Percentiles rank a stretch among this genome's conserved stretches.
These are phyloP conservation scores for Mohoua ochrocephala DNA, from an alignment of 2,113 vertebrate species.

Conservation along the genomic window DNA sequence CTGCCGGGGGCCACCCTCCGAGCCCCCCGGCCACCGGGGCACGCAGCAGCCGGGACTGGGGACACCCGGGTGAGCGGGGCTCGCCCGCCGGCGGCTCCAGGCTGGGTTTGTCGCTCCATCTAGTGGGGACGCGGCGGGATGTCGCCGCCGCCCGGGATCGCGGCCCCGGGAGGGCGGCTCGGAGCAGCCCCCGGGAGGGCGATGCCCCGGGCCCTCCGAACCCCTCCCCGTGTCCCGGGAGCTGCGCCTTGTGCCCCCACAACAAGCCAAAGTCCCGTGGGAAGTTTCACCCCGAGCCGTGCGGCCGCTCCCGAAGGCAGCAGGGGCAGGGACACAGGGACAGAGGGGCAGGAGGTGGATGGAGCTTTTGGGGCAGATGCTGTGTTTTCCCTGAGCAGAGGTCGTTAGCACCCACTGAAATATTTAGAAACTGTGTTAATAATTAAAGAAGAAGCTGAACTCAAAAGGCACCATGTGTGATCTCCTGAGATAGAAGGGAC, in stretches of 20 bases:
- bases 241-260: neutral
- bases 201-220: neutral
- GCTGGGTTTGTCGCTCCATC: slow-evolving; percentile 43
- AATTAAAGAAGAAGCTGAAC: neutral
- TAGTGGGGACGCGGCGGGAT: slow-evolving; percentile 18
- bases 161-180: neutral
- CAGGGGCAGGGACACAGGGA: neutral
- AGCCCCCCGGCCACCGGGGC: neutral
- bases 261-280: neutral
- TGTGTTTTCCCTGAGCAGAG: neutral
- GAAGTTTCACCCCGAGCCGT: neutral
- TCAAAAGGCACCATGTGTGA: neutral
- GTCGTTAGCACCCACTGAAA: neutral
- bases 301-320: neutral
- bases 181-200: neutral
- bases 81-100: neutral
- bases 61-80: neutral
- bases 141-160: neutral
- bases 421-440: neutral
- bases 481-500: neutral
- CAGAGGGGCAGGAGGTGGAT: neutral
- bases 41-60: neutral
- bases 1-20: neutral
- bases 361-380: neutral
- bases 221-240: too few relatives aligned